These are phyloP conservation scores for Papilio elwesi DNA, from an alignment of 2,888 invertebrate species.

Conservation along the genomic window DNA sequence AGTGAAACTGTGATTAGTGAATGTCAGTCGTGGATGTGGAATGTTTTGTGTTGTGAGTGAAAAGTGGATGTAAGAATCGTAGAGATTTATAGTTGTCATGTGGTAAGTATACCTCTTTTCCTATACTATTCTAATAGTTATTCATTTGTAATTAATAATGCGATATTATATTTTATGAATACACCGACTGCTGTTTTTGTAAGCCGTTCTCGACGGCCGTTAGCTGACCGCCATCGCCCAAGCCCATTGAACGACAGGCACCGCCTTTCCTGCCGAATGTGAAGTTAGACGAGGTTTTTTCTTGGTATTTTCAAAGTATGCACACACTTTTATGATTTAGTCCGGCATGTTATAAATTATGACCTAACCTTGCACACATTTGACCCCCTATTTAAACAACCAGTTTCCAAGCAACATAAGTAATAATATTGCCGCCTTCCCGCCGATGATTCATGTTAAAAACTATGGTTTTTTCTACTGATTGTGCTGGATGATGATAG, in stretches of 20 bases:
- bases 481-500: slow-evolving; percentile 17
- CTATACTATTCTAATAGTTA: slow-evolving; percentile 28
- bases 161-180: slow-evolving; percentile 31
- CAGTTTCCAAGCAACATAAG: slow-evolving; percentile 39
- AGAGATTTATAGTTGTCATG: slow-evolving; percentile 70
- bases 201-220: slow-evolving; percentile 63
- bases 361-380: slow-evolving; percentile 55
- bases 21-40: slow-evolving; percentile 63
- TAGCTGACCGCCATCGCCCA: slow-evolving; percentile 83
- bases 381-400: slow-evolving; percentile 44
- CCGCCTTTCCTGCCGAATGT: slow-evolving; percentile 68
- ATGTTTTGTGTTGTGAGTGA: slow-evolving; percentile 81
- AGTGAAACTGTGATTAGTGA: slow-evolving; percentile 52
- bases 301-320: slow-evolving; percentile 40
- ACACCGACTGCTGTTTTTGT: slow-evolving; percentile 46
- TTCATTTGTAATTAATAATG: slow-evolving; percentile 18
- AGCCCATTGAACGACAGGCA: slow-evolving; percentile 68
- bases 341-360: slow-evolving; percentile 42
- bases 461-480: slow-evolving; percentile 33
- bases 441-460: slow-evolving; percentile 47
- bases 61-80: slow-evolving; percentile 65
- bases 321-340: slow-evolving; percentile 36
- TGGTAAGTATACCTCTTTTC: slow-evolving; percentile 68
- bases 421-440: slow-evolving; percentile 46
- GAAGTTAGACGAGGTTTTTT: slow-evolving; percentile 51